Conservation (phyloP, 2,113 vertebrate species). For the Pyxicephalus adspersus region DNA sequence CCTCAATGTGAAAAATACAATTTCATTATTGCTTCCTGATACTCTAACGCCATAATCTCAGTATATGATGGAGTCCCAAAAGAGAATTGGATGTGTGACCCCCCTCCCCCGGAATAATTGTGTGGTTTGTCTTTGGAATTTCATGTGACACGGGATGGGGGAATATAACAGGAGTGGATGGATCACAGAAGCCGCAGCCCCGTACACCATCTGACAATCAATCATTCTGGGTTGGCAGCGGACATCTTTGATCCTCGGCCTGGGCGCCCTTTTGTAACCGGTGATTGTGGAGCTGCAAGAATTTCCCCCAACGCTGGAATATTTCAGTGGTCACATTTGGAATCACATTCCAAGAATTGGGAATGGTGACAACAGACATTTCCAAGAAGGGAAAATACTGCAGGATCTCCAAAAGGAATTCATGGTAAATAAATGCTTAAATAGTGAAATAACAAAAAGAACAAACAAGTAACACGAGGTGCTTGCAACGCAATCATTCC, state of each 20-base stretch:
- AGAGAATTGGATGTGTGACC: too few species aligned
- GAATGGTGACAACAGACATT: neutral
- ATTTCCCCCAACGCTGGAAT: neutral
- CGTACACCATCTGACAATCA: neutral
- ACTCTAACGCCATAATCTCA: too few species aligned
- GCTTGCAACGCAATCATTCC: too few species aligned
- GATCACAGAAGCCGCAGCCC: neutral
- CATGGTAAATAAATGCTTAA: too few species aligned
- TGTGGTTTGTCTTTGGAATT: neutral
- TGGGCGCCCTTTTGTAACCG: neutral
- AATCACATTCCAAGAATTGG: neutral
- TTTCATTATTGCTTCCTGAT: too few species aligned
- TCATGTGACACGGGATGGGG: neutral
- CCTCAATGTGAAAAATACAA: too few species aligned
- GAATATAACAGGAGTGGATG: neutral
- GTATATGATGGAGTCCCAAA: too few species aligned
- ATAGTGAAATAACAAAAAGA: too few species aligned
- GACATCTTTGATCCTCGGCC: slow-evolving; percentile 10
- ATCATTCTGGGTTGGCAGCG: neutral
- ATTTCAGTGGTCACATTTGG: neutral
- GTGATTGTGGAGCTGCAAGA: neutral
- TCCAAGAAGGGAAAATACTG: too few species aligned
- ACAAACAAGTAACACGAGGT: too few species aligned
- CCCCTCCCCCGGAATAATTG: neutral
- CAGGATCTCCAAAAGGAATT: too few species aligned